Evolutionary conservation across 2,888 invertebrate species (phyloP), one percentile per base, ranked within the genome.

Genomic region (Drosophila acutilabella): DNA sequence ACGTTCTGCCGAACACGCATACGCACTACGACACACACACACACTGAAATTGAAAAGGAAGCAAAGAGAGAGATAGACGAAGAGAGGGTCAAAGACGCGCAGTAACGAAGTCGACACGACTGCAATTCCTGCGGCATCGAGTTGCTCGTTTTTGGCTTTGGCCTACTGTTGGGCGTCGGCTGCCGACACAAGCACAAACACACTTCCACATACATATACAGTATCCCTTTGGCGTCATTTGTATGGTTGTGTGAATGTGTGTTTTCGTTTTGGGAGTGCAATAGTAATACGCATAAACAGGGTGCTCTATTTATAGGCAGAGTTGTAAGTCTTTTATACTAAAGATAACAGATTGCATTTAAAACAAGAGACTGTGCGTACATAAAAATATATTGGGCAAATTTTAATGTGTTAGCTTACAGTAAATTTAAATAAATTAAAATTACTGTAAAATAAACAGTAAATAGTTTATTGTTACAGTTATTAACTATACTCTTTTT

Each of bases 111-210:
- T 26, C 40, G 45, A 66, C 33, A 59, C 57, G 62, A 48, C 52
- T 62, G 70, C 74, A 59, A 50, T 48, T 54, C 69, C 72, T 80
- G 67, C 59, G 64, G 57, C 61, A 41, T 54, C 61, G 47, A 74
- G 48, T 67, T 68, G 45, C 62, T 68, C 60, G 67, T 65, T 64
- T 64, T 77, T 69, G 74, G 71, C 69, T 74, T 78, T 76, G 66
- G 71, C 81, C 71, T 71, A 80, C 73, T 78, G 70, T 53, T 77
- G 74, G 78, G 80, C 68, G 70, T 70, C 80, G 83, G 68, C 81
- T 65, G 42, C 7, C 8, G 30, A 30, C 30, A 30, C 30, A 30
- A 30, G 26, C 26, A 44, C 57, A 57, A 53, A 71, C 58, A 42
- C 53, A 11, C 30, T 51, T 6, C 48, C 10, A 51, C 38, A 38